phyloP scores from a whole-genome alignment of 2,797 vertebrate genomes.

The Knipowitschia caucasica region DNA sequence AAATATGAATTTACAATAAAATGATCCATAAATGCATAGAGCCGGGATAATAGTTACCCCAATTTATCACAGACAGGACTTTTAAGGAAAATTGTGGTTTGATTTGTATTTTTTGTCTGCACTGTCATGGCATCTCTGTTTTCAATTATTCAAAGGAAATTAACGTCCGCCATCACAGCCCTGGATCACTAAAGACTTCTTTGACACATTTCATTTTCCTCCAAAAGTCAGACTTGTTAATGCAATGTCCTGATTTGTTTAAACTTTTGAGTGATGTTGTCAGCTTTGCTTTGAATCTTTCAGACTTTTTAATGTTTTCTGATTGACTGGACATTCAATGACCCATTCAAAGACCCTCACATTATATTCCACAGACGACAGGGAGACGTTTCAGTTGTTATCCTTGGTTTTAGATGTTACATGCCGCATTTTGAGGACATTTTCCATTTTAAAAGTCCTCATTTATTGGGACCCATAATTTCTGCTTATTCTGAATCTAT shows the following conservation, averaged over 20 bases:
- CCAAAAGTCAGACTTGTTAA: constrained; percentile 6
- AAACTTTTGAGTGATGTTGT: constrained; percentile 2
- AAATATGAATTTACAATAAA: not conserved
- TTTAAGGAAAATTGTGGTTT: not conserved
- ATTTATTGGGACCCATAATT: too few species aligned
- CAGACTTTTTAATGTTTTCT: not conserved
- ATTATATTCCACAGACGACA: too few species aligned
- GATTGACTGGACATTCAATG: not conserved
- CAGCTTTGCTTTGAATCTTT: not conserved
- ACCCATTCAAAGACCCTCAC: too few species aligned
- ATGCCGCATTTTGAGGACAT: too few species aligned
- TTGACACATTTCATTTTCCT: constrained; percentile 2
- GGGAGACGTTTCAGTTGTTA: too few species aligned
- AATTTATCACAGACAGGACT: not conserved
- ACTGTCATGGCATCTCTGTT: constrained; percentile 2
- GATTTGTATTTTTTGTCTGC: constrained; percentile 2
- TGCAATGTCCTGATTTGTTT: constrained; percentile 4
- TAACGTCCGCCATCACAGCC: not conserved
- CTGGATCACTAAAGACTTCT: not conserved
- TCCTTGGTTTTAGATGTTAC: too few species aligned
- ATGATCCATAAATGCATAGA: not conserved
- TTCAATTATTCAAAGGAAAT: constrained; percentile 1
- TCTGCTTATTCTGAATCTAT: too few species aligned
- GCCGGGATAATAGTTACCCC: not conserved
- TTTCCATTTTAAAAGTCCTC: too few species aligned